phyloP scores from a whole-genome alignment of 2,113 vertebrate genomes.

The Cyanoderma ruficeps region DNA sequence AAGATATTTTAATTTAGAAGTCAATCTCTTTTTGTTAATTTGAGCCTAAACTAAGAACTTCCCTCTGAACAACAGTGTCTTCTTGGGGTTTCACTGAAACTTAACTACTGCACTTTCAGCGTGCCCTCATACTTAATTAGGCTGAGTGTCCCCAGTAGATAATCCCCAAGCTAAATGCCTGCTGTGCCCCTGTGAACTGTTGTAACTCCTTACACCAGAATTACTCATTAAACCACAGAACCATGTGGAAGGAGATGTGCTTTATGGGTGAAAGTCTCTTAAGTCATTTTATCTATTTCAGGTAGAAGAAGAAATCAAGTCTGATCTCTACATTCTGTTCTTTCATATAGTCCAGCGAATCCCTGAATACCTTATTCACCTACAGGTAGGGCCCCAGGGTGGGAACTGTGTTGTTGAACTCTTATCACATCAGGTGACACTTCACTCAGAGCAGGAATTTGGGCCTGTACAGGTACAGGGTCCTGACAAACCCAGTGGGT shows the following conservation, averaged over 20 bases:
- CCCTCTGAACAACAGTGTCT: background rate
- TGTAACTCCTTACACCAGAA: background rate
- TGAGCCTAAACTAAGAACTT: background rate
- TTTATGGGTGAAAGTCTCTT: background rate
- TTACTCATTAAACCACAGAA: background rate
- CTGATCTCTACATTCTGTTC: slow-evolving; percentile 89
- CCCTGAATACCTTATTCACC: slow-evolving; percentile 90
- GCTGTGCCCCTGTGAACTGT: background rate
- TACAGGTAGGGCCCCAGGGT: slow-evolving; percentile 80
- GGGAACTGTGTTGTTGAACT: background rate
- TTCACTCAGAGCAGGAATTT: background rate
- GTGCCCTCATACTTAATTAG: background rate
- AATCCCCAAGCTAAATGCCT: background rate
- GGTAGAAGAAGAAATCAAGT: slow-evolving; percentile 88
- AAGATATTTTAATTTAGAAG: background rate
- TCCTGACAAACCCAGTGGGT: background rate
- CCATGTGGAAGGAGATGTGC: background rate
- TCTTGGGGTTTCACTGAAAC: background rate
- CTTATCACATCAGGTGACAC: background rate
- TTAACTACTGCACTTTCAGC: background rate
- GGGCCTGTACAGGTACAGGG: background rate
- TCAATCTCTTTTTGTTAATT: background rate
- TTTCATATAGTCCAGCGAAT: slow-evolving; percentile 94
- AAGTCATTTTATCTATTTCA: slow-evolving; percentile 45
- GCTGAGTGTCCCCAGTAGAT: background rate